Conservation (phyloP, 2,113 vertebrate species). For the Pluvialis apricaria region DNA sequence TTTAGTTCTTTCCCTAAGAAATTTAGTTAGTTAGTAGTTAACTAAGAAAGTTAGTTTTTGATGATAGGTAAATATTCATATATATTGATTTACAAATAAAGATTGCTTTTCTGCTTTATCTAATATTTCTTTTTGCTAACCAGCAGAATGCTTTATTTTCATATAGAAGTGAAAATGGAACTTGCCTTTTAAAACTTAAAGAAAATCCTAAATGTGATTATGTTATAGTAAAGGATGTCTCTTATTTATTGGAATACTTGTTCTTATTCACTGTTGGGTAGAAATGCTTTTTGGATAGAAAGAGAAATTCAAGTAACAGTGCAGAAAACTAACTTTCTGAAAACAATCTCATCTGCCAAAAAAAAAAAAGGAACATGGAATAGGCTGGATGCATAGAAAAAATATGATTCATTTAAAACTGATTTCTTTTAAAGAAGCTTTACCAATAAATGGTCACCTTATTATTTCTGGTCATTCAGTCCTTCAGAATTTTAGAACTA, state of each 20-base stretch:
- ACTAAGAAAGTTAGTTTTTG: neutral
- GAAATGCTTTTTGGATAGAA: neutral
- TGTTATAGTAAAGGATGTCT: neutral
- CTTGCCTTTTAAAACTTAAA: neutral
- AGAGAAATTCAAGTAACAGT: neutral
- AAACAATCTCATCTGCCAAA: neutral
- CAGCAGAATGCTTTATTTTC: neutral
- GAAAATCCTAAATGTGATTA: neutral
- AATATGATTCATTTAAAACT: neutral
- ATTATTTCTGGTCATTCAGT: neutral
- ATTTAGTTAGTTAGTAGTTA: no score
- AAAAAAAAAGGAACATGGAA: neutral
- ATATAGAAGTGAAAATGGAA: neutral
- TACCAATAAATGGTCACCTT: neutral
- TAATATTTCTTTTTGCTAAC: neutral
- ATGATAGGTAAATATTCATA: neutral
- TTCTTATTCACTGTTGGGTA: neutral
- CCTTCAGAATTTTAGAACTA: neutral
- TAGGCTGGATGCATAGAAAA: neutral
- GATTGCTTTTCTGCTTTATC: neutral
- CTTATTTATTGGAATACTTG: neutral
- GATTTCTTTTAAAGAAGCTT: neutral
- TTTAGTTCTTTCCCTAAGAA: neutral
- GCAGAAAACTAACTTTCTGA: neutral
- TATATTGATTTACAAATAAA: neutral